A percentile compares a stretch with the other conserved stretches of the same genome.
Conservation (phyloP, 2,888 invertebrate species). For the Acleris laterana region DNA sequence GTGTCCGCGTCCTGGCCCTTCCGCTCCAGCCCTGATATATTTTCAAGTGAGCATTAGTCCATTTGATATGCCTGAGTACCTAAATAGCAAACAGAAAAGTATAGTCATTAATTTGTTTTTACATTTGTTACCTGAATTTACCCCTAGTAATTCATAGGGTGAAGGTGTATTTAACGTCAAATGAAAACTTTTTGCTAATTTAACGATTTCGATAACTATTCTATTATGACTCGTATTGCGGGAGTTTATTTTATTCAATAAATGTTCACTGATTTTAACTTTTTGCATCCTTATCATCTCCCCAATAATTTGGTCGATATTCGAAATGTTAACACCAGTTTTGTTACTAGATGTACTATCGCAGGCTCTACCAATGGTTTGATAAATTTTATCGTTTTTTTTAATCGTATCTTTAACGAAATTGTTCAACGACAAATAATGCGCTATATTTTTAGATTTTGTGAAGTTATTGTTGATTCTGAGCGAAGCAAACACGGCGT, state of each 20-base stretch:
- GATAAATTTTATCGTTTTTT: background rate
- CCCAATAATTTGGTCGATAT: background rate
- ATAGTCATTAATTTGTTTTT: no score
- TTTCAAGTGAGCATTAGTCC: no score
- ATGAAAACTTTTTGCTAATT: background rate
- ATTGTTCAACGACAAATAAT: slow-evolving; percentile 47
- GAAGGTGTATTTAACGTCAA: background rate
- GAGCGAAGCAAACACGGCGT: slow-evolving; percentile 49
- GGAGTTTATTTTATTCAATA: background rate
- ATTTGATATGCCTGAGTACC: no score
- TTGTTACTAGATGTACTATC: background rate
- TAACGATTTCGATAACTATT: background rate
- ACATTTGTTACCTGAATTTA: no score
- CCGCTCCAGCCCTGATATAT: no score
- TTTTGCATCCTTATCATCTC: slow-evolving; percentile 4
- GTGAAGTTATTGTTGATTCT: slow-evolving; percentile 44
- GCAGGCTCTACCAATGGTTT: background rate
- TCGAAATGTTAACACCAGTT: slow-evolving; percentile 2
- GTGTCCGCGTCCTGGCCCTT: no score
- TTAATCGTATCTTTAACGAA: background rate
- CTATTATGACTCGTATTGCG: background rate
- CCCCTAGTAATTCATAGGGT: background rate
- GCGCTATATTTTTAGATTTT: slow-evolving; percentile 41
- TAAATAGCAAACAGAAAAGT: no score
- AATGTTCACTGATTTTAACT: background rate